Evolutionary conservation across 2,888 invertebrate genomes (phyloP).

Genomic region (Achlya flavicornis): DNA sequence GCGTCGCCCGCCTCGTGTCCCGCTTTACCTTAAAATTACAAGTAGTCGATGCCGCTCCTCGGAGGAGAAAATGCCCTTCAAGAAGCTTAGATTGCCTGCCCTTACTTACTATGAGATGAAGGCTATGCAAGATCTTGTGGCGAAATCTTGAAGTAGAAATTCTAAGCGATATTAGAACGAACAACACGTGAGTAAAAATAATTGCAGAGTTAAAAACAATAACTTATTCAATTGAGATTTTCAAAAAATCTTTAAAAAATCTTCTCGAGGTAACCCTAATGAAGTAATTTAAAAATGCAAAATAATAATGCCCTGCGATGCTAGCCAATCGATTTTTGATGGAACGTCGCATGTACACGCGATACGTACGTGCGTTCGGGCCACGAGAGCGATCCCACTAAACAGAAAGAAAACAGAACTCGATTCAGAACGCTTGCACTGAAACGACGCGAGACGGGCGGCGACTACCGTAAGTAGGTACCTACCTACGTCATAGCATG

Average conservation of each 20-base stretch:
- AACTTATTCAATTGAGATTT: neutral
- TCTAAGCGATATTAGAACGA: neutral
- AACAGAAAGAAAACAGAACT: constrained; percentile 40
- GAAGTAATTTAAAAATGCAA: neutral
- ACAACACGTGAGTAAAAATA: neutral
- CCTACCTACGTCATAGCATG: constrained; percentile 42
- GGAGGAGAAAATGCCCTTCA: constrained; percentile 67
- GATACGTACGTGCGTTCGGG: constrained; percentile 47
- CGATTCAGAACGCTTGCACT: constrained; percentile 47
- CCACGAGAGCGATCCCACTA: constrained; percentile 53
- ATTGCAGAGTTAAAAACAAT: neutral
- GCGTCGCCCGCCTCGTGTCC: constrained; percentile 80
- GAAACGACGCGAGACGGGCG: constrained; percentile 31
- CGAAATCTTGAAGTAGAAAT: neutral
- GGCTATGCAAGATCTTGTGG: neutral
- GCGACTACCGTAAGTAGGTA: constrained; percentile 18
- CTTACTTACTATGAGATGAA: constrained; percentile 22
- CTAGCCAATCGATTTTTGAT: constrained; percentile 13
- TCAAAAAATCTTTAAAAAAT: neutral
- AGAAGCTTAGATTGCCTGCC: constrained; percentile 44
- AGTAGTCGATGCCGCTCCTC: constrained; percentile 56
- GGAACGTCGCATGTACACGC: constrained; percentile 14
- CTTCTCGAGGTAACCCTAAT: neutral
- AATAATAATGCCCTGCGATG: neutral
- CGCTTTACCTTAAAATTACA: constrained; percentile 71